These are phyloP conservation scores for Acanthurus leucopareius DNA, from an alignment of 2,797 vertebrate genomes.

Conservation along the genomic window DNA sequence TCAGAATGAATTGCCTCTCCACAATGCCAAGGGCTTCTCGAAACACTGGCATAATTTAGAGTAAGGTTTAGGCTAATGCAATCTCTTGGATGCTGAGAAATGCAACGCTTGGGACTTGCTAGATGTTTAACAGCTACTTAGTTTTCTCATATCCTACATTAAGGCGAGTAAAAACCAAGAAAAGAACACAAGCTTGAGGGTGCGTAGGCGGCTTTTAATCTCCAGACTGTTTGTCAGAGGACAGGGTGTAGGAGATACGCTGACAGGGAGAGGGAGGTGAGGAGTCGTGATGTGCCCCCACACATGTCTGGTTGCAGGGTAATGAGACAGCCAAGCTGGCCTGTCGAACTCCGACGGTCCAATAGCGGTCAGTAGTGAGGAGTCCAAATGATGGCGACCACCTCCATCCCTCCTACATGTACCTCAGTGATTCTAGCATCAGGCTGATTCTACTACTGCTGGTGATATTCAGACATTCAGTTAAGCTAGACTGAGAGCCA, in stretches of 20 bases:
- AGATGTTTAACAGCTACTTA: constrained; percentile 51
- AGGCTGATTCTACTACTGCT: not conserved
- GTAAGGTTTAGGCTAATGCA: constrained; percentile 63
- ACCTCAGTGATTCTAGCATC: constrained; percentile 27
- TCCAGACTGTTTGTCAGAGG: constrained; percentile 47
- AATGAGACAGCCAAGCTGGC: constrained; percentile 74
- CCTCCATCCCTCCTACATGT: constrained; percentile 45
- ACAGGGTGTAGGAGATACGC: constrained; percentile 43
- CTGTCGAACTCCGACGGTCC: constrained; percentile 67
- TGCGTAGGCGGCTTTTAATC: constrained; percentile 36
- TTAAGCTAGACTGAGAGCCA: not conserved
- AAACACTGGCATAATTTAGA: constrained; percentile 73
- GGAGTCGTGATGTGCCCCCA: constrained; percentile 58
- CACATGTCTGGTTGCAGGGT: constrained; percentile 58
- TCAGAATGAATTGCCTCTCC: constrained; percentile 72
- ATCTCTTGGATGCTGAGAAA: constrained; percentile 42
- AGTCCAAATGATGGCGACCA: constrained; percentile 63
- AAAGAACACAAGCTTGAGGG: constrained; percentile 24
- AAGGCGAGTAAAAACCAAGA: constrained; percentile 17
- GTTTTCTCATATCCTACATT: constrained; percentile 2
- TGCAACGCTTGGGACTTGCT: constrained; percentile 14
- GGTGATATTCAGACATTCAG: constrained; percentile 18
- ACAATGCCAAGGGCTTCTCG: constrained; percentile 68
- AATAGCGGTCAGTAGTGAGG: constrained; percentile 54
- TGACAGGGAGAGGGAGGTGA: constrained; percentile 64